Base-by-base conservation (phyloP, 2,888 invertebrate species). In the Pseudococcus viburni region DNA sequence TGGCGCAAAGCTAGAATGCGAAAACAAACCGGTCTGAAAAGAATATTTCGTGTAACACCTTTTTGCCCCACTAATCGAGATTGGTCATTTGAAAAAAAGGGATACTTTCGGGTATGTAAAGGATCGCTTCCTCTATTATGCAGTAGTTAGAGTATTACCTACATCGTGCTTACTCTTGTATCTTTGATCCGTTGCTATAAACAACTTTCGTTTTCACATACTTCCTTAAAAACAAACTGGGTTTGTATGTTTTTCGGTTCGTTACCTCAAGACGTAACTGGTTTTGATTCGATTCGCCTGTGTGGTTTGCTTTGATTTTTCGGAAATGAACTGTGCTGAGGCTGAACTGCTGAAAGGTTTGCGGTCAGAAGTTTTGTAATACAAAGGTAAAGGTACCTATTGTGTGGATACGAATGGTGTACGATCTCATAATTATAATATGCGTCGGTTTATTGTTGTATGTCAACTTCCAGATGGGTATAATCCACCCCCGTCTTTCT, bases 81-180 rank as follows among this genome's bases (percentile, higher is more conserved):
- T 46, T 83, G 80, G 80, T 83, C 80, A 83, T 83, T 83, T 83
- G 46, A 46, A 83, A 83, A 77, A 83, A 83, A 83, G 80, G 80
- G 80, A 83, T 83, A 83, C 46, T 19, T n/a, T 46, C 51, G 51
- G 46, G 42, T 15, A 12, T 42, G 42, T 26, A 80, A 83, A 46
- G 80, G 80, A 46, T 19, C 12, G 46, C 80, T 83, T 83, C 80
- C 80, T 33, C 26, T 83, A 83, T 83, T 83, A 83, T 83, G 80
- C 46, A 46, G 19, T 4, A 46, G n/a, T 80, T 1, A 2, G 80
- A 46, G 42, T 83, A 83, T 83, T 83, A 83, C 80, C 64, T 64
- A 64, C 11, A 22, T 64, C 64, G 64, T 64, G 64, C 12, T 6
- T 64, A 64, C 26, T 33, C 26, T 33, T 33, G 26, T 19, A 22